Percentiles rank a stretch among this genome's conserved stretches.
Conservation (phyloP, 2,113 vertebrate species). For the Carlito syrichta region DNA sequence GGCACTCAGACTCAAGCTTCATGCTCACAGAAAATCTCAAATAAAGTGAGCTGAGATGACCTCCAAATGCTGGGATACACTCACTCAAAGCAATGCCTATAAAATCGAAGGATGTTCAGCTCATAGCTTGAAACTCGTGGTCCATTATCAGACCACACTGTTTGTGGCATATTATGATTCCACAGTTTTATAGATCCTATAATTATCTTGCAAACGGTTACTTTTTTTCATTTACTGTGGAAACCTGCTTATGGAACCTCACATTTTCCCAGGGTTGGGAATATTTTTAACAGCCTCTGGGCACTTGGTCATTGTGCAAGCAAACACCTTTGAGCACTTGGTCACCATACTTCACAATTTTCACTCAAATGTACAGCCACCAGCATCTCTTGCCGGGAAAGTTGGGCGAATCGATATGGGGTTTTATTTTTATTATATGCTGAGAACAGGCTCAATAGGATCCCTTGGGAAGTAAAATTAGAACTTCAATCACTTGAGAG, state of each 20-base stretch:
- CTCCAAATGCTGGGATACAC: not conserved
- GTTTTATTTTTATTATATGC: not conserved
- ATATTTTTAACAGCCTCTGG: not conserved
- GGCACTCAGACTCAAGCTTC: too few species aligned
- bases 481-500: not conserved
- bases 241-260: not conserved
- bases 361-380: not conserved
- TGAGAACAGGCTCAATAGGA: not conserved
- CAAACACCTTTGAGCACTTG: not conserved
- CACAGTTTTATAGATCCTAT: not conserved
- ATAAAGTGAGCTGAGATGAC: too few species aligned
- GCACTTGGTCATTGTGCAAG: not conserved
- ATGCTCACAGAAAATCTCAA: too few species aligned
- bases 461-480: not conserved
- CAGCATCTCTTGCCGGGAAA: not conserved
- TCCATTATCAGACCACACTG: not conserved
- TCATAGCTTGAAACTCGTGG: accelerated
- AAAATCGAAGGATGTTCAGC: not conserved
- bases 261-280: not conserved
- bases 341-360: not conserved
- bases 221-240: not conserved
- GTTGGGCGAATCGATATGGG: too few species aligned
- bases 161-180: not conserved
- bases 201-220: not conserved
- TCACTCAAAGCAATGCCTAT: not conserved